These are phyloP conservation scores for Gadus macrocephalus DNA, from an alignment of 2,113 vertebrate genomes.

Conservation along the genomic window DNA sequence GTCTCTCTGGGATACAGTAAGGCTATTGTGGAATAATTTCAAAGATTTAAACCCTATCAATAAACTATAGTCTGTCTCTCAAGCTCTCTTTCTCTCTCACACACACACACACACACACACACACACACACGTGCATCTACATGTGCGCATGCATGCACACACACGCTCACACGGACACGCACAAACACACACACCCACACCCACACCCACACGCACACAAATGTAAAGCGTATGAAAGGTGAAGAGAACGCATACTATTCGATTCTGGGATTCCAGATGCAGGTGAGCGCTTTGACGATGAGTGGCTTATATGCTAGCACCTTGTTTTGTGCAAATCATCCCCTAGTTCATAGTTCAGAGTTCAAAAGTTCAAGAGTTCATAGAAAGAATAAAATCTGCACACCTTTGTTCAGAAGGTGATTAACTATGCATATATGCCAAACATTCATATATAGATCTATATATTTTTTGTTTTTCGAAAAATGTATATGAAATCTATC, in stretches of 20 bases:
- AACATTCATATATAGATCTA: constrained; percentile 83
- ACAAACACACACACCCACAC: constrained; percentile 7
- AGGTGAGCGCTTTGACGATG: constrained; percentile 62
- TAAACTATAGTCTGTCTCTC: constrained; percentile 12
- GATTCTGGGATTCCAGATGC: constrained; percentile 59
- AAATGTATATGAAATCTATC: constrained; percentile 82
- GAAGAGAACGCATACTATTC: constrained; percentile 41
- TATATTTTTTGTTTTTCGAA: constrained; percentile 73
- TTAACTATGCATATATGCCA: constrained; percentile 83
- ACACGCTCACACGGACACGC: constrained; percentile 27
- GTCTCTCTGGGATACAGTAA: constrained; percentile 65
- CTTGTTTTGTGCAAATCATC: constrained; percentile 82
- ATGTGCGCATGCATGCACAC: background rate
- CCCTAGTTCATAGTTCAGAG: constrained; percentile 73
- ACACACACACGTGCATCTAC: background rate
- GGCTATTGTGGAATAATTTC: constrained; percentile 60
- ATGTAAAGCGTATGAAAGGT: constrained; percentile 16
- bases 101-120: constrained; percentile 24
- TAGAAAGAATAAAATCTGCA: constrained; percentile 81
- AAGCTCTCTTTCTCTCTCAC: constrained; percentile 18
- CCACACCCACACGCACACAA: constrained; percentile 14
- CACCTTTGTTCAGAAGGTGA: constrained; percentile 74
- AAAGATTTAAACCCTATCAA: constrained; percentile 43
- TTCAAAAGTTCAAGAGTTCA: constrained; percentile 73
- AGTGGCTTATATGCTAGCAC: constrained; percentile 80